phyloP scores from a whole-genome alignment of 2,113 vertebrate species.

The Xenopus borealis region DNA sequence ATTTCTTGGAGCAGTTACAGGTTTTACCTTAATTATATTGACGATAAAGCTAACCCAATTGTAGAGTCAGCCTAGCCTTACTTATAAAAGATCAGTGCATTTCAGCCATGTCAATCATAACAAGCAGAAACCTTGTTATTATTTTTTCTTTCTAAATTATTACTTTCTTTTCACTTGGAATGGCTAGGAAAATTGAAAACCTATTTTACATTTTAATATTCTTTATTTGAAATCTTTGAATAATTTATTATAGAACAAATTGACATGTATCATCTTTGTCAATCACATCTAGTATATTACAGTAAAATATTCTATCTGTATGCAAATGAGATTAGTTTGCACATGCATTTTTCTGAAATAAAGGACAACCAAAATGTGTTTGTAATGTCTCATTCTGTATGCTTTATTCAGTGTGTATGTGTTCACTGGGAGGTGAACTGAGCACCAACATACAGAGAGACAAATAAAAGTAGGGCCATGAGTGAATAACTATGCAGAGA shows the following conservation, averaged over 20 bases:
- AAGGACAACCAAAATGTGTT: constrained; percentile 51
- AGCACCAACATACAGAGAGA: too few relatives aligned
- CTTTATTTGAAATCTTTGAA: constrained; percentile 54
- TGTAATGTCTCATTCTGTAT: constrained; percentile 30
- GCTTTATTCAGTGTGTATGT: constrained; percentile 3
- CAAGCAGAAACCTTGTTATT: constrained; percentile 53
- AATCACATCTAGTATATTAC: constrained; percentile 62
- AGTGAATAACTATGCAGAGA: too few relatives aligned
- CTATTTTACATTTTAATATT: constrained; percentile 60
- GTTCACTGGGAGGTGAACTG: not conserved
- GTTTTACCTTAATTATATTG: constrained; percentile 51
- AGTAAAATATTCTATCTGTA: constrained; percentile 60
- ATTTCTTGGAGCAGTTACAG: constrained; percentile 28
- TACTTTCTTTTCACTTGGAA: constrained; percentile 62
- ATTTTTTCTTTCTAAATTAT: constrained; percentile 57
- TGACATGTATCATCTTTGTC: constrained; percentile 59
- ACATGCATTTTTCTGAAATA: constrained; percentile 57
- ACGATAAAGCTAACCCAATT: constrained; percentile 44
- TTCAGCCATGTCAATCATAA: constrained; percentile 60
- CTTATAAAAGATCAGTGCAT: constrained; percentile 51
- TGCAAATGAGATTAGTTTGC: constrained; percentile 64
- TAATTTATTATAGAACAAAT: constrained; percentile 58
- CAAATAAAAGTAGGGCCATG: too few relatives aligned
- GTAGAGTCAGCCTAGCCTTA: constrained; percentile 51
- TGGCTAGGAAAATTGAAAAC: constrained; percentile 63